A percentile compares a stretch with the other conserved stretches of the same genome.
phyloP scores from a whole-genome alignment of 2,888 invertebrate genomes.

The Dasysyrphus albostriatus region DNA sequence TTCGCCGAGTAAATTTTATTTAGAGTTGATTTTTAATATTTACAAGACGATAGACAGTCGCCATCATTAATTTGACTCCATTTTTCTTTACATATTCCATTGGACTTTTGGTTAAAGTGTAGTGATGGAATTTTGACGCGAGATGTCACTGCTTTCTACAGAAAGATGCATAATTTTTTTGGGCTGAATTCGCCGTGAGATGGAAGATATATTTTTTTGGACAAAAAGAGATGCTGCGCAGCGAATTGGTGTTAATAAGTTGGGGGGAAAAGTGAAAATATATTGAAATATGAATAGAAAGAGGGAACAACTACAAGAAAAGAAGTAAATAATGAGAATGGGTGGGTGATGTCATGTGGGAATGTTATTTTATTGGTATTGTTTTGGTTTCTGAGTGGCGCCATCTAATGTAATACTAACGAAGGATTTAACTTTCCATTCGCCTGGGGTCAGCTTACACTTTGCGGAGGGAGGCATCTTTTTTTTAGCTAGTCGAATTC shows the following conservation, averaged over 20 bases:
- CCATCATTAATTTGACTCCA: constrained; percentile 82
- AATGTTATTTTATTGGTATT: neutral
- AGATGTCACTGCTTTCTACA: constrained; percentile 71
- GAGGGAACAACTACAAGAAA: neutral
- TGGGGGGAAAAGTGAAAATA: neutral
- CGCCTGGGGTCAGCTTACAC: constrained; percentile 1
- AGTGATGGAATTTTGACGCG: constrained; percentile 58
- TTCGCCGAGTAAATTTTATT: constrained; percentile 72
- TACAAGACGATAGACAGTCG: constrained; percentile 81
- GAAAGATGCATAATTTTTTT: neutral
- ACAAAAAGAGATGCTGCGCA: constrained; percentile 77
- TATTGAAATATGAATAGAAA: neutral
- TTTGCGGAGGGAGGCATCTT: neutral
- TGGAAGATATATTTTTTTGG: constrained; percentile 19
- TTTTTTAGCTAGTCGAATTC: too few species aligned
- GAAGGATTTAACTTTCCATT: neutral
- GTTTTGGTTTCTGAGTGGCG: neutral
- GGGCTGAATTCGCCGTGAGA: constrained; percentile 49
- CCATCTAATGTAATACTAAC: constrained; percentile 8
- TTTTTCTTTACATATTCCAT: constrained; percentile 78
- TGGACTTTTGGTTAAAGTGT: constrained; percentile 51
- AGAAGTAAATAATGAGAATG: neutral
- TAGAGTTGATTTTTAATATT: constrained; percentile 80
- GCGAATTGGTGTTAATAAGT: constrained; percentile 44
- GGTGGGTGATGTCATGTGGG: neutral